phyloP scores from a whole-genome alignment of 2,113 vertebrate species.

The Dicrurus megarhynchus region DNA sequence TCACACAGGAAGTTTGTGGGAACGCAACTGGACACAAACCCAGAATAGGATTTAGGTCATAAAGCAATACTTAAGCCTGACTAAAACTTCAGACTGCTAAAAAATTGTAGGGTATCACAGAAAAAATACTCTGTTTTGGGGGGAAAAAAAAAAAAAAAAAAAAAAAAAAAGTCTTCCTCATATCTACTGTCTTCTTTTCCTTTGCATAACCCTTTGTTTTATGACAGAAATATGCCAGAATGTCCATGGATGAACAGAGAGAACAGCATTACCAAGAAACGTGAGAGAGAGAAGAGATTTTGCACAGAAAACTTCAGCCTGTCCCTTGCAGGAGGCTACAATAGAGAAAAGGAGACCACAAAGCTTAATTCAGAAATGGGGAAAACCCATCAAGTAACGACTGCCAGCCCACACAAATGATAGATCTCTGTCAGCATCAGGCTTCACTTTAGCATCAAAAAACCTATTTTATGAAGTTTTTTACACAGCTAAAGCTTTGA shows the following conservation, averaged over 20 bases:
- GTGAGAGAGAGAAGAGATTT: not conserved
- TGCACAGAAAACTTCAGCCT: not conserved
- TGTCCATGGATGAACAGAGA: not conserved
- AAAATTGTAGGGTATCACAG: not conserved
- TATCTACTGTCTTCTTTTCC: not conserved
- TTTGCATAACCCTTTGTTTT: not conserved
- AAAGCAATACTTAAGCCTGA: not conserved
- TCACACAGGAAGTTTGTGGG: constrained; percentile 36
- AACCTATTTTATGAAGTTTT: not conserved
- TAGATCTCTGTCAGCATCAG: not conserved
- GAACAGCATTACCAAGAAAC: not conserved
- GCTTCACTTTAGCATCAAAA: not conserved
- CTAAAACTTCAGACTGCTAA: not conserved
- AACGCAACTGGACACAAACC: not conserved
- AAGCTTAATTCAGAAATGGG: not conserved
- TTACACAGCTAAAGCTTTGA: not conserved
- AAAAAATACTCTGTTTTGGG: not conserved
- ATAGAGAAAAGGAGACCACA: not conserved
- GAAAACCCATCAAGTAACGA: not conserved
- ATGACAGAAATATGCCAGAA: not conserved
- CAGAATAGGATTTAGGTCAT: not conserved
- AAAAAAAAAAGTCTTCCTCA: not conserved
- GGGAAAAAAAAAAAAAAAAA: no score
- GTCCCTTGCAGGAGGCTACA: not conserved
- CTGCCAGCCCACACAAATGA: not conserved